Percentiles rank a stretch among this genome's conserved stretches.
These are phyloP conservation scores for Neomonachus schauinslandi DNA, from an alignment of 2,113 vertebrate genomes.

Conservation along the genomic window DNA sequence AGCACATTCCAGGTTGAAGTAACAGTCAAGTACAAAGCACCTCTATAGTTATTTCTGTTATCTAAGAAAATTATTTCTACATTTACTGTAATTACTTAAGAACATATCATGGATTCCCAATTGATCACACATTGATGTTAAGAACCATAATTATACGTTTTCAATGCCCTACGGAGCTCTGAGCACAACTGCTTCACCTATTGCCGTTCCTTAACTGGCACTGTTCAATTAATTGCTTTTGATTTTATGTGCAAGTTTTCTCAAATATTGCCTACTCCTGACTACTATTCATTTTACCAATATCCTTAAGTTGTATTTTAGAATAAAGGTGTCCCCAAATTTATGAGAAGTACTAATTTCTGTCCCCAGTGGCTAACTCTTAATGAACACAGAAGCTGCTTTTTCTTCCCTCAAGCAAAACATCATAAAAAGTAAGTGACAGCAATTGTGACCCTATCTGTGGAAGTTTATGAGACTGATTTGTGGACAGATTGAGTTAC, in stretches of 20 bases:
- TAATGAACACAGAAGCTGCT: slow-evolving; percentile 63
- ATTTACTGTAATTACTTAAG: not conserved
- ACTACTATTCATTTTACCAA: not conserved
- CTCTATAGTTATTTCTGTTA: not conserved
- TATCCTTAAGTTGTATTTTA: not conserved
- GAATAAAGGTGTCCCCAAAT: slow-evolving; percentile 41
- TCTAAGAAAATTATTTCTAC: not conserved
- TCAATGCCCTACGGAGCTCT: not conserved
- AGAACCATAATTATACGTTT: not conserved
- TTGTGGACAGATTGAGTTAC: slow-evolving; percentile 66
- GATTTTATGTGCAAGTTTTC: not conserved
- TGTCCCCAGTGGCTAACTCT: not conserved
- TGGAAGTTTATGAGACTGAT: slow-evolving; percentile 65
- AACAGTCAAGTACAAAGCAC: not conserved
- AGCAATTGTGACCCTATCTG: slow-evolving; percentile 63
- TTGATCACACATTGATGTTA: not conserved
- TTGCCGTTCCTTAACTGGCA: not conserved
- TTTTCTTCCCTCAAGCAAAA: slow-evolving; percentile 65
- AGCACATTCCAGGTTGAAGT: not conserved
- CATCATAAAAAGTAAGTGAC: slow-evolving; percentile 74
- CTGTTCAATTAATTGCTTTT: slow-evolving; percentile 12
- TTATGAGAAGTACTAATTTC: not conserved
- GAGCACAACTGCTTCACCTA: not conserved
- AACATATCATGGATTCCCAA: not conserved
- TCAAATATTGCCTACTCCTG: not conserved